Conservation (phyloP, 92 coral and sea anemone genomes). For the Umimayanthus kanabou region DNA sequence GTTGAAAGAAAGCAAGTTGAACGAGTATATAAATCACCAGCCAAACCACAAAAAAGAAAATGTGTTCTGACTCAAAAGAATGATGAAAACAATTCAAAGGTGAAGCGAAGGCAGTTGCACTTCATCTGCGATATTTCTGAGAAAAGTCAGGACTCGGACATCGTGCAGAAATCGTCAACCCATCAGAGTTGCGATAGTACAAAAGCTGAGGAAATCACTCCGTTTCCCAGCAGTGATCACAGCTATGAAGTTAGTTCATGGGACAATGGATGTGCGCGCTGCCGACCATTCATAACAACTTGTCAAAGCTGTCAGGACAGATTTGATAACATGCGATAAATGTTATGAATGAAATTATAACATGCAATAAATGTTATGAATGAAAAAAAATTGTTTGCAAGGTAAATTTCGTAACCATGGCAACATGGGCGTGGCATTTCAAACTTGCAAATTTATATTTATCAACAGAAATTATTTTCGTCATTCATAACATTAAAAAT, state of each 20-base stretch:
- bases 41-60: background rate
- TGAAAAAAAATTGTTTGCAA: too few relatives aligned
- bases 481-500: too few relatives aligned
- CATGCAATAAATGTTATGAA: too few relatives aligned
- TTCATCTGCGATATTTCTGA: background rate
- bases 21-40: slow-evolving; percentile 8
- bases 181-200: background rate
- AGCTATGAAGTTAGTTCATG: background rate
- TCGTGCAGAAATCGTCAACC: too few relatives aligned
- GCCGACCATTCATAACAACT: background rate
- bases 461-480: too few relatives aligned
- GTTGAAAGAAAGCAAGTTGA: slow-evolving; percentile 1
- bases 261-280: background rate
- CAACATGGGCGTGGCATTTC: too few relatives aligned
- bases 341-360: too few relatives aligned
- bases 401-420: too few relatives aligned
- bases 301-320: background rate
- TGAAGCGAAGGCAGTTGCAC: background rate
- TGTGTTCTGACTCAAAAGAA: background rate
- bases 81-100: background rate
- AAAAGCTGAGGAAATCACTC: slow-evolving; percentile 15
- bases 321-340: background rate
- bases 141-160: background rate
- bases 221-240: slow-evolving; percentile 5
- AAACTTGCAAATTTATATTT: too few relatives aligned